Evolutionary conservation across 2,113 vertebrate species (phyloP), one percentile per base, ranked within the genome.

Genomic region (Hippolais icterina): DNA sequence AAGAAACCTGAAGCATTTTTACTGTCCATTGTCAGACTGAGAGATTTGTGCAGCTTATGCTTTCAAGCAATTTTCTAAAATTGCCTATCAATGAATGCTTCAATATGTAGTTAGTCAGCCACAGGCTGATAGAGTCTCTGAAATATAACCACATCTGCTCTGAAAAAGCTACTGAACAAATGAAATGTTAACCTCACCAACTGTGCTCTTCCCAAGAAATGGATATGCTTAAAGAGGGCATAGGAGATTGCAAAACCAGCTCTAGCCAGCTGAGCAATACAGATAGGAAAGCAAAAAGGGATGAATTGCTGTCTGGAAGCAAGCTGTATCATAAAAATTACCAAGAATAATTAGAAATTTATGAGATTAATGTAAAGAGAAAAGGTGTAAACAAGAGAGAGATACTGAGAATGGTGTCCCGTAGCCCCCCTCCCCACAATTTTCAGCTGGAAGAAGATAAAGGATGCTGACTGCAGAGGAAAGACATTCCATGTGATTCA

Each of bases 31-130:
- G 41, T 64, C 57, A 89, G 76, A 68, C 25, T 64, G 56, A 52
- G 44, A 87, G n/a, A 84, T 70, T 35, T 69, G 16, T 63, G 54
- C 56, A 80, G 59, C 5, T 74, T 70, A 39, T 75, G 50, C 44
- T 94, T 94, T 89, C 72, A 94, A 90, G 81, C 87, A 95, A 72
- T 97, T 94, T 94, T 91, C 80, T 64, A 84, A 94, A 91, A 95
- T 60, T 91, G 60, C 87, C 59, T 86, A 74, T 89, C 83, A 93
- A 52, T 81, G 63, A 70, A 74, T 83, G 39, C 64, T 93, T 90
- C 60, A 90, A 81, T 95, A 95, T 59, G 41, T 59, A 88, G 82
- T 77, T 94, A 95, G 72, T 49, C 59, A 89, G 56, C 18, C n/a
- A 61, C 28, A 72, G 68, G 71, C 35, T 94, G 86, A 90, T 7